These are phyloP conservation scores for Sebastes iracundus DNA, from an alignment of 2,797 vertebrate genomes.

Conservation along the genomic window DNA sequence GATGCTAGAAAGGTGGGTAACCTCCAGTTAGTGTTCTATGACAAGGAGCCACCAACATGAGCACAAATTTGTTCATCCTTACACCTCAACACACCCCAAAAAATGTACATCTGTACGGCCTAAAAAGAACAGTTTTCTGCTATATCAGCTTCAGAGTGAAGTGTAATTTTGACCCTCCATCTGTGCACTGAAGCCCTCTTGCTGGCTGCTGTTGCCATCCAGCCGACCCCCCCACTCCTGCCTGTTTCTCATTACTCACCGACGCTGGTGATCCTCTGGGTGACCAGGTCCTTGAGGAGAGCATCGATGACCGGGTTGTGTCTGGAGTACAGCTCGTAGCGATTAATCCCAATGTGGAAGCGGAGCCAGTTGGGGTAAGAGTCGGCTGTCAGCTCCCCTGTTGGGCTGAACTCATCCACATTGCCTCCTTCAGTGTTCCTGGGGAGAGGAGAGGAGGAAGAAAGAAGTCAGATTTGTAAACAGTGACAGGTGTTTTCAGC, in stretches of 20 bases:
- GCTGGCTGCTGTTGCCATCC: not conserved
- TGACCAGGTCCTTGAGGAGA: constrained; percentile 92
- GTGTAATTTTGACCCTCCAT: not conserved
- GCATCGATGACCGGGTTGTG: constrained; percentile 92
- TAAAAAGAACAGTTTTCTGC: not conserved
- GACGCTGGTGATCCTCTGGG: constrained; percentile 95
- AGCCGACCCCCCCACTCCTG: not conserved
- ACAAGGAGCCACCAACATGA: not conserved
- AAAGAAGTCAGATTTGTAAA: not conserved
- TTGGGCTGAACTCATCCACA: constrained; percentile 86
- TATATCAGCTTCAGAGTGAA: not conserved
- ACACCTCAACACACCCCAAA: not conserved
- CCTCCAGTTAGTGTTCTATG: not conserved
- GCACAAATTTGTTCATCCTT: not conserved
- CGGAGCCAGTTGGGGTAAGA: constrained; percentile 98
- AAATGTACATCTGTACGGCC: not conserved
- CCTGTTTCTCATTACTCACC: constrained; percentile 83
- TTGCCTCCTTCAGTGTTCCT: constrained; percentile 90
- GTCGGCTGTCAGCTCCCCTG: constrained; percentile 88
- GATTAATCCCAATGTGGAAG: constrained; percentile 98
- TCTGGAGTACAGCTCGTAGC: constrained; percentile 94
- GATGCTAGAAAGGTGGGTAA: not conserved
- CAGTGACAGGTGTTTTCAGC: constrained; percentile 20
- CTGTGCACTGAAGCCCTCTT: not conserved
- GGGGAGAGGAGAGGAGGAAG: not conserved